These are phyloP conservation scores for Fragum whitleyi DNA, from an alignment of 2,888 invertebrate species.

Conservation along the genomic window DNA sequence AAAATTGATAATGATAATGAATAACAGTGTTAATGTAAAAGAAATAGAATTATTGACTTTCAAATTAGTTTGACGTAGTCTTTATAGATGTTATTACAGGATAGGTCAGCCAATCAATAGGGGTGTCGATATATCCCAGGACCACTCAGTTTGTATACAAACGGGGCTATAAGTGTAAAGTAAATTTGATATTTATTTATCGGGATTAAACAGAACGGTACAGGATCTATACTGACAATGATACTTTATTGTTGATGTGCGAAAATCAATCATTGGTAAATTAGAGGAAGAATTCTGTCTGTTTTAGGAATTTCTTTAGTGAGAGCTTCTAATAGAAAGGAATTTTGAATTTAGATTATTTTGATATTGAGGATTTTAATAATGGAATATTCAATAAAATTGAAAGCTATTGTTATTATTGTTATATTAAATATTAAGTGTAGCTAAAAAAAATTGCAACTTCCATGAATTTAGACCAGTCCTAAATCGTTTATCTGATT, in stretches of 20 bases:
- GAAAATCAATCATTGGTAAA: not conserved
- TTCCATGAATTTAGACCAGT: no score
- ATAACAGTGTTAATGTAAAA: no score
- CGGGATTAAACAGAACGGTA: conserved; percentile 10
- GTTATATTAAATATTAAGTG: no score
- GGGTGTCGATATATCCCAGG: not conserved
- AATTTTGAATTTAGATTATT: not conserved
- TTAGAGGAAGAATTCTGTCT: not conserved
- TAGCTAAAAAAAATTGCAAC: no score
- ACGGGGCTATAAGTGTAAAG: conserved; percentile 6
- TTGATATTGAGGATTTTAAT: no score
- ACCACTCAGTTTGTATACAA: conserved; percentile 8
- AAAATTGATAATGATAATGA: no score
- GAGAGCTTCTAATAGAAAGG: not conserved
- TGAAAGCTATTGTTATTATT: no score
- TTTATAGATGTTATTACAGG: conserved; percentile 4
- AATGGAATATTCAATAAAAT: no score
- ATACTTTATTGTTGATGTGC: not conserved
- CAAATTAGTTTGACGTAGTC: conserved; percentile 6
- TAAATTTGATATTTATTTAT: conserved; percentile 24
- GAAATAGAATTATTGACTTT: conserved; percentile 24
- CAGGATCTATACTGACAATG: not conserved
- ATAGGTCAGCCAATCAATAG: conserved; percentile 8
- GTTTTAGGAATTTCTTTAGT: not conserved
- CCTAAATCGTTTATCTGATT: no score